These are phyloP conservation scores for Atta texana DNA, from an alignment of 1,140 invertebrate genomes.

Conservation along the genomic window DNA sequence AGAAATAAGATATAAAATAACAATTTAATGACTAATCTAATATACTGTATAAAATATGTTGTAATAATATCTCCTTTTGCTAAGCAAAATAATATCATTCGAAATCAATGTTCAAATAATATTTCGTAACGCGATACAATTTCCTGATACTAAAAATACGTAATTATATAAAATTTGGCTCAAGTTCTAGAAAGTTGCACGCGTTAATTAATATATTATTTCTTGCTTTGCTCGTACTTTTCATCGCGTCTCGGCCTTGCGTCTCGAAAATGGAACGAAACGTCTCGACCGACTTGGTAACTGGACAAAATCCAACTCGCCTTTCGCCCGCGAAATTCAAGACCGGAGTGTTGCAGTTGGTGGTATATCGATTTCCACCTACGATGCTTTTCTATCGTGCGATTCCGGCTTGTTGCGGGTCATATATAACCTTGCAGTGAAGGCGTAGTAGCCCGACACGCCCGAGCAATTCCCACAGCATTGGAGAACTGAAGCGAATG, in stretches of 20 bases:
- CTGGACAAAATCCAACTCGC: conserved; percentile 74
- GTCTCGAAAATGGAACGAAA: conserved; percentile 47
- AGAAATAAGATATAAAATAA: neutral
- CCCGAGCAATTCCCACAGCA: conserved; percentile 72
- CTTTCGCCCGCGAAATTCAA: conserved; percentile 76
- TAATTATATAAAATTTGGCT: conserved; percentile 19
- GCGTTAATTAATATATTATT: conserved; percentile 33
- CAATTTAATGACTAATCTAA: neutral
- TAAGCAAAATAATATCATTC: neutral
- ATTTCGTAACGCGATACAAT: neutral
- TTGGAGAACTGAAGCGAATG: conserved; percentile 53
- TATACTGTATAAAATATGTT: conserved; percentile 20
- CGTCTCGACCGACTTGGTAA: conserved; percentile 54
- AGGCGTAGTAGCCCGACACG: conserved; percentile 78
- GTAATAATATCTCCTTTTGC: conserved; percentile 26
- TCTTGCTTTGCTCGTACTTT: conserved; percentile 10
- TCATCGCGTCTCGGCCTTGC: conserved; percentile 34
- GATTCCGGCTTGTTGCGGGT: conserved; percentile 74
- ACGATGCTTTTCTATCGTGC: conserved; percentile 73
- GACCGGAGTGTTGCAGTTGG: conserved; percentile 51
- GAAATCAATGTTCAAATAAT: conserved; percentile 18
- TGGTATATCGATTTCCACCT: conserved; percentile 78
- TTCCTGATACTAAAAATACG: conserved; percentile 2
- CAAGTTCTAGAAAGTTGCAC: conserved; percentile 22
- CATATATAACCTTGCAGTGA: conserved; percentile 79